Evolutionary conservation across 2,113 vertebrate genomes (phyloP).

Genomic region (Scomber japonicus): DNA sequence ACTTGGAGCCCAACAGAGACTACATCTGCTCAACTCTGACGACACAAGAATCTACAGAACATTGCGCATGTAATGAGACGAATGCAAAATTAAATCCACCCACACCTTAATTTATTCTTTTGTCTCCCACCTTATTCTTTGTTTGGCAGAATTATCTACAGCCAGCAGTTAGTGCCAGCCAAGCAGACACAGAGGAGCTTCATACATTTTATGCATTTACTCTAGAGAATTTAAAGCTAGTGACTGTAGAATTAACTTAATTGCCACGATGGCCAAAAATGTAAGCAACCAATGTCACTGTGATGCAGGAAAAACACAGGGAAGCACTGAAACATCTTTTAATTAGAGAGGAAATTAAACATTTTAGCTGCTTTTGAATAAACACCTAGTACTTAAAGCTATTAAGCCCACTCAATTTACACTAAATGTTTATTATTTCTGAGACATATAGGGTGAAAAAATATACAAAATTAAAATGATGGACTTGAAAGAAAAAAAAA

Average conservation of each 20-base stretch:
- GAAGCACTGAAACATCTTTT: background rate
- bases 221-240: slow-evolving; percentile 20
- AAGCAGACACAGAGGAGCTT: slow-evolving; percentile 4
- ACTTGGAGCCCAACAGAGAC: slow-evolving; percentile 16
- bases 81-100: slow-evolving; percentile 51
- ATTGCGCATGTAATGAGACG: background rate
- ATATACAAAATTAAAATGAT: background rate
- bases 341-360: slow-evolving; percentile 20
- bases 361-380: slow-evolving; percentile 25
- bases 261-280: slow-evolving; percentile 27
- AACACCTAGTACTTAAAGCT: slow-evolving; percentile 10
- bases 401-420: slow-evolving; percentile 2
- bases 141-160: slow-evolving; percentile 34
- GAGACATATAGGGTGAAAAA: background rate
- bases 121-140: slow-evolving; percentile 17
- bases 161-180: slow-evolving; percentile 8
- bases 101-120: slow-evolving; percentile 51
- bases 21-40: slow-evolving; percentile 36
- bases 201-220: slow-evolving; percentile 31
- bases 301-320: slow-evolving; percentile 6
- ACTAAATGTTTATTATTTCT: slow-evolving; percentile 4
- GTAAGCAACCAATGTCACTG: slow-evolving; percentile 39
- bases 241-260: slow-evolving; percentile 39
- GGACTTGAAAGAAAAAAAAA: background rate
- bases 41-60: slow-evolving; percentile 6